Evolutionary conservation across 2,113 vertebrate species (phyloP).

Genomic region (Dolichallabes microphthalmus): DNA sequence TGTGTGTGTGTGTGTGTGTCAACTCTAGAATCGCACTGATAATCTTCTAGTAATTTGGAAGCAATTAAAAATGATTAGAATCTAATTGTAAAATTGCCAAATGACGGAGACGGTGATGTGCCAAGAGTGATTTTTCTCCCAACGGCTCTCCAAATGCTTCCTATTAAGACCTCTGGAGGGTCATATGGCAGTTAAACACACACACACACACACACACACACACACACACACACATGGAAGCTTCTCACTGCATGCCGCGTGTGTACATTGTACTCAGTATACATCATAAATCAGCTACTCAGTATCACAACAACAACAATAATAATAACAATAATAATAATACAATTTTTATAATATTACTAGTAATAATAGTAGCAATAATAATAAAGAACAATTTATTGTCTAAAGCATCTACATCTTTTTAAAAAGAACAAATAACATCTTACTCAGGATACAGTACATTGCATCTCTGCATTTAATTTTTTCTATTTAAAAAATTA

Average conservation of each 20-base stretch:
- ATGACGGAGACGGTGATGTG: slow-evolving; percentile 26
- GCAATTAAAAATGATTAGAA: slow-evolving; percentile 43
- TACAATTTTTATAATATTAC: not conserved
- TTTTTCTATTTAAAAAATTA: not conserved
- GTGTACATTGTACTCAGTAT: slow-evolving; percentile 3
- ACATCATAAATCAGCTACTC: slow-evolving; percentile 8
- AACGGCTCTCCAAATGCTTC: slow-evolving; percentile 18
- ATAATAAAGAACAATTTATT: too few species aligned
- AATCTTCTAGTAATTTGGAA: slow-evolving; percentile 28
- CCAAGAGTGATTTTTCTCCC: slow-evolving; percentile 23
- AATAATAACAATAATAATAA: not conserved
- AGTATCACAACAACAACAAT: not conserved
- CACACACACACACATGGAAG: slow-evolving; percentile 15
- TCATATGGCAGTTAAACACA: slow-evolving; percentile 40
- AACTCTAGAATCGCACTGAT: slow-evolving; percentile 4
- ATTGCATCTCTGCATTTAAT: not conserved
- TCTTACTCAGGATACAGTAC: too few species aligned
- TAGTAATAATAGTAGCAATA: not conserved
- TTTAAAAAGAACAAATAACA: too few species aligned
- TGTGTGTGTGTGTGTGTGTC: slow-evolving; percentile 1
- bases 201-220: slow-evolving; percentile 29
- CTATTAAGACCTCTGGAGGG: slow-evolving; percentile 26
- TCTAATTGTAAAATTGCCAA: slow-evolving; percentile 49
- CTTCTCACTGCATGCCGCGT: not conserved
- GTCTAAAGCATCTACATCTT: too few species aligned